Base-by-base conservation (phyloP, 2,888 invertebrate genomes). In the Balanococcus diminutus region DNA sequence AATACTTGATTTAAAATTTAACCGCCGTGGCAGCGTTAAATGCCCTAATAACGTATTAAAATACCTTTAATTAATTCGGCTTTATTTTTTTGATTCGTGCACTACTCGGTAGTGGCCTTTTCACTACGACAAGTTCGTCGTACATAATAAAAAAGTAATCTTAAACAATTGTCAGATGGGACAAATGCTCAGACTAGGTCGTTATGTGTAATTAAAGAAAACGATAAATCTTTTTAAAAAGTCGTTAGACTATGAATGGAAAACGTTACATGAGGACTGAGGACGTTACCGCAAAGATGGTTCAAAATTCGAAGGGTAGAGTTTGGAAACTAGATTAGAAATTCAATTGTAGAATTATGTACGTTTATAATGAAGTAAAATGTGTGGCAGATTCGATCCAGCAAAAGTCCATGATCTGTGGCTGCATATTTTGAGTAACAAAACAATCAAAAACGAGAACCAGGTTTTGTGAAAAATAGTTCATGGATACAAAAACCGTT, bases 121-220 rank as follows among this genome's bases (percentile, higher is more conserved):
- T 67, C 28, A 67, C 28, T 28, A 67, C 61, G 9, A 25, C 9
- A 28, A 67, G 61, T 25, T 67, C 61, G 61, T 67, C 61, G 61
- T 32, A 19, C 32, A 75, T 32, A 67, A 67, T 67, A 8, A 75
- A 75, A 75, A 75, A 75, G 19, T 32, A 32, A 75, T 75, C 32
- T 75, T 25, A n/a, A 32, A 75, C 75, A 75, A 75, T 75, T 75
- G 36, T 14, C 61, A 28, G 8, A n/a, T 51, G 11, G 28, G 61
- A 67, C 32, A 75, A 75, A 75, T 75, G 75, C 75, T 75, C 32
- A 75, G 75, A 75, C 36, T 75, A 75, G 61, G 61, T 67, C 61
- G 61, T 67, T 11, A 5, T 28, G 22, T 25, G 28, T 51, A 67
- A 25, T 67, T 67, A 67, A 67, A 67, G 28, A 67, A 67, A 14